These are phyloP conservation scores for Notolepis coatsorum DNA, from an alignment of 2,797 vertebrate species.

Conservation along the genomic window DNA sequence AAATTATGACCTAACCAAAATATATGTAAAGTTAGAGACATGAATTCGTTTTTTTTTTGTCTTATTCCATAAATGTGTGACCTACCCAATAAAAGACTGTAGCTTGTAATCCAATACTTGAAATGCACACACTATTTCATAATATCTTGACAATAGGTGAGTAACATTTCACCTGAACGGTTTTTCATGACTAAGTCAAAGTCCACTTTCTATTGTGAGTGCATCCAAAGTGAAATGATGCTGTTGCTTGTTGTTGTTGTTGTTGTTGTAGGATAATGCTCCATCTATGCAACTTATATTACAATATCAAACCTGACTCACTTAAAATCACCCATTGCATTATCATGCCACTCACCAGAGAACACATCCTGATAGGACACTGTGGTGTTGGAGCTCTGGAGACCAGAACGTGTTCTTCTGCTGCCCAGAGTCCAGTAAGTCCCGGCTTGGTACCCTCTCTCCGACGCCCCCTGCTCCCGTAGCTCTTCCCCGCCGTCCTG, in stretches of 20 bases:
- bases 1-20: background rate
- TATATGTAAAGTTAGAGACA: background rate
- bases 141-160: too few species aligned
- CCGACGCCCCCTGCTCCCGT: constrained; percentile 66
- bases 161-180: too few species aligned
- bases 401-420: constrained; percentile 78
- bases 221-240: background rate
- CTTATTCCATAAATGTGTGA: background rate
- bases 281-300: too few species aligned
- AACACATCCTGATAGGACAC: constrained; percentile 88
- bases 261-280: too few species aligned
- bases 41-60: background rate
- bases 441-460: constrained; percentile 60
- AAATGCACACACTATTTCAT: too few species aligned
- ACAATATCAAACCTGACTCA: background rate
- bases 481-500: constrained; percentile 66
- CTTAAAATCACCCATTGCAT: background rate
- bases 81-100: background rate
- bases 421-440: constrained; percentile 77
- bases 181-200: too few species aligned
- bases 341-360: constrained; percentile 86
- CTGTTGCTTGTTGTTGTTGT: background rate
- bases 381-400: constrained; percentile 68
- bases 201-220: too few species aligned
- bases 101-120: background rate